phyloP scores from a whole-genome alignment of 2,888 invertebrate genomes.

The Tiliacea citrago region DNA sequence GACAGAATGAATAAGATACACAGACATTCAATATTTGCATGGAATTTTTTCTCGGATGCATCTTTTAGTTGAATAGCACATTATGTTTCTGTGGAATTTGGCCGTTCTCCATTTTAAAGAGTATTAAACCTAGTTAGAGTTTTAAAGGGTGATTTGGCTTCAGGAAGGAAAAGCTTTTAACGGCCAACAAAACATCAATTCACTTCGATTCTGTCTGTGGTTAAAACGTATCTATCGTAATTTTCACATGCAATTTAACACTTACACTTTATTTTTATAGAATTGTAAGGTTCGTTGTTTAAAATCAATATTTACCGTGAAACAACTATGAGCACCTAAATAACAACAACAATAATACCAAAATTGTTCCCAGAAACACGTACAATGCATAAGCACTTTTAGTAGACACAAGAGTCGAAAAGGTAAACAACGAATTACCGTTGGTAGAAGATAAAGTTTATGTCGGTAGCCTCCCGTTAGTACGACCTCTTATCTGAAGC shows the following conservation, averaged over 20 bases:
- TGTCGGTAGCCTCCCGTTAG: constrained; percentile 72
- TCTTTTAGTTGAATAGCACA: constrained; percentile 17
- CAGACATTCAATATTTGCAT: constrained; percentile 46
- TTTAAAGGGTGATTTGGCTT: constrained; percentile 12
- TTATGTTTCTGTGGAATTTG: constrained; percentile 12
- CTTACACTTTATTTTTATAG: constrained; percentile 9
- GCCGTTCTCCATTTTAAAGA: constrained; percentile 17
- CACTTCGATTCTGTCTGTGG: constrained; percentile 3
- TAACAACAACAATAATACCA: constrained; percentile 20
- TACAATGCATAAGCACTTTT: constrained; percentile 24
- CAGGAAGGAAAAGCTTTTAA: constrained; percentile 8
- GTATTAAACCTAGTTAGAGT: not conserved
- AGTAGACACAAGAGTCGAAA: constrained; percentile 65
- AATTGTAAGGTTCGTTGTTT: constrained; percentile 3
- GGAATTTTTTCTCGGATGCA: constrained; percentile 26
- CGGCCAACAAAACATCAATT: constrained; percentile 4
- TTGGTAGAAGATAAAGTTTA: constrained; percentile 69
- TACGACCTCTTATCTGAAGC: constrained; percentile 73
- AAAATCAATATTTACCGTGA: constrained; percentile 20
- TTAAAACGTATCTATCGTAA: constrained; percentile 1
- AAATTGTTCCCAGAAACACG: constrained; percentile 37
- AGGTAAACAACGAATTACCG: constrained; percentile 73
- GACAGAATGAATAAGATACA: constrained; percentile 35
- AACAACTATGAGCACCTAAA: constrained; percentile 12
- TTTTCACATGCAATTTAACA: constrained; percentile 11